Percentiles rank a stretch among this genome's conserved stretches.
These are phyloP conservation scores for Frankliniella intonsa DNA, from an alignment of 2,888 invertebrate genomes.

Conservation along the genomic window DNA sequence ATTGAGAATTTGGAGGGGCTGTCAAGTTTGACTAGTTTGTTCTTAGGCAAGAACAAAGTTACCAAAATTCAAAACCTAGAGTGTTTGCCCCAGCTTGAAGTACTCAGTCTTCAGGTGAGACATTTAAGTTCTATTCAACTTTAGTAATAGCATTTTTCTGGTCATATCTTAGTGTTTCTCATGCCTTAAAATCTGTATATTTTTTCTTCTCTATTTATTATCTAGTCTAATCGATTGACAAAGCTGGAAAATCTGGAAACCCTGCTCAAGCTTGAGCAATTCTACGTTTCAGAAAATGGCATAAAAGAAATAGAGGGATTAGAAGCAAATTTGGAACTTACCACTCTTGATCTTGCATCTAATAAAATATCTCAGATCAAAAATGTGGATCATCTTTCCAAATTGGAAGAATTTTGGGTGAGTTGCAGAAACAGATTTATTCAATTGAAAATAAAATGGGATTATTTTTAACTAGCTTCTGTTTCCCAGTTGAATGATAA, in stretches of 20 bases:
- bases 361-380: conserved; percentile 79
- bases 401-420: conserved; percentile 72
- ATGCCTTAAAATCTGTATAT: no score
- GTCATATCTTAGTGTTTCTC: no score
- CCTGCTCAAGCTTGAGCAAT: no score
- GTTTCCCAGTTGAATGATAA: conserved; percentile 53
- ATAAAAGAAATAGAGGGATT: not conserved
- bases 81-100: conserved; percentile 63
- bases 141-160: no score
- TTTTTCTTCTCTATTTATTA: no score
- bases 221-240: no score
- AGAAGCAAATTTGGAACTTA: conserved; percentile 56
- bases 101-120: conserved; percentile 56
- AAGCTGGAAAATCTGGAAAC: no score
- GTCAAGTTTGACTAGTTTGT: conserved; percentile 58
- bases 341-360: conserved; percentile 84
- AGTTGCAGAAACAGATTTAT: conserved; percentile 40
- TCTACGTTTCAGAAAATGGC: conserved; percentile 56
- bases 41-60: conserved; percentile 51
- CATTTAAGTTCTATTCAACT: no score
- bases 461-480: not conserved
- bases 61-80: conserved; percentile 77
- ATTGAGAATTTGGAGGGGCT: conserved; percentile 62
- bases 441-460: no score
- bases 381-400: conserved; percentile 67